Evolutionary conservation across 2,113 vertebrate species (phyloP).

Genomic region (Scortum barcoo): DNA sequence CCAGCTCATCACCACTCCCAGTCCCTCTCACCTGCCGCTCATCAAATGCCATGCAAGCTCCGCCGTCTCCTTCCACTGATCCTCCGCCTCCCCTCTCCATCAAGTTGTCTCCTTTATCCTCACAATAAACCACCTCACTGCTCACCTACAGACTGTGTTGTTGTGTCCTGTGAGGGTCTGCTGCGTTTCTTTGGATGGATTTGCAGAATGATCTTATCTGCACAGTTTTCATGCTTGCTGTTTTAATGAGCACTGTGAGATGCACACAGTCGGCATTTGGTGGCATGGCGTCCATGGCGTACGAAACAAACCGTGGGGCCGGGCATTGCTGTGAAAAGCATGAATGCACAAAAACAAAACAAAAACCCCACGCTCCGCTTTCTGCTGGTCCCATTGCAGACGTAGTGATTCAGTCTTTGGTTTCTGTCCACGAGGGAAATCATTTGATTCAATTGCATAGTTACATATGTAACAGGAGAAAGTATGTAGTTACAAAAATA

Average conservation of each 20-base stretch:
- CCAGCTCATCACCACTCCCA: no score
- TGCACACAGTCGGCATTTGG: background rate
- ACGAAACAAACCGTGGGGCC: background rate
- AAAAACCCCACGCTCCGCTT: background rate
- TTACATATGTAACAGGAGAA: slow-evolving; percentile 27
- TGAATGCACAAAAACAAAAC: background rate
- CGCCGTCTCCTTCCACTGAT: no score
- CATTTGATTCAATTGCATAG: slow-evolving; percentile 30
- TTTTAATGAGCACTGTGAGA: background rate
- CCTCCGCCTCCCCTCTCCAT: no score
- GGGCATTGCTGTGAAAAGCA: background rate
- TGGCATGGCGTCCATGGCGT: background rate
- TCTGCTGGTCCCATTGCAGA: background rate
- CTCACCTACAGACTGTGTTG: no score
- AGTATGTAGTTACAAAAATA: slow-evolving; percentile 63
- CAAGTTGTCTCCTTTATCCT: no score
- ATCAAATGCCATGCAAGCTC: no score
- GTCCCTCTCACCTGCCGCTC: no score
- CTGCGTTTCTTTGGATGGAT: no score
- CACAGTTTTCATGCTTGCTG: background rate
- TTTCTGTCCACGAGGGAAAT: slow-evolving; percentile 30
- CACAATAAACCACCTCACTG: no score
- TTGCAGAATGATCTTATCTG: background rate
- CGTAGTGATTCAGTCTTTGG: background rate
- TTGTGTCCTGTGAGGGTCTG: no score